phyloP scores from a whole-genome alignment of 2,797 vertebrate genomes.

The Odontamblyopus rebecca region DNA sequence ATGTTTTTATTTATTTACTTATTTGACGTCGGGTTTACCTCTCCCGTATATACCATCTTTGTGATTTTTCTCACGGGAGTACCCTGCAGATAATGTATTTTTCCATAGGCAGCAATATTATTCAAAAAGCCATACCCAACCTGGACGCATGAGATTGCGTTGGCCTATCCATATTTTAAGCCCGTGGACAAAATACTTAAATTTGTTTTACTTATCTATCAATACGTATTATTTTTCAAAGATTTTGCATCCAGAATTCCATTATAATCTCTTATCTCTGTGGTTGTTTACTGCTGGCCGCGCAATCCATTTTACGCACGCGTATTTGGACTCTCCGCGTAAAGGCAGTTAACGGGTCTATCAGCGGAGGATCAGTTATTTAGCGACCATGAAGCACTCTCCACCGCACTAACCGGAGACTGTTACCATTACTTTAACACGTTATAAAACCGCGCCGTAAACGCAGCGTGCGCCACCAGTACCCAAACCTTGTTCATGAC shows the following conservation, averaged over 20 bases:
- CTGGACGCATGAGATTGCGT: neutral
- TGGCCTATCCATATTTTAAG: neutral
- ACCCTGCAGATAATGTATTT: neutral
- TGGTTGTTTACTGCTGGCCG: neutral
- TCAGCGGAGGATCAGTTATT: neutral
- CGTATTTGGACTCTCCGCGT: neutral
- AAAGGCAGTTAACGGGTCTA: neutral
- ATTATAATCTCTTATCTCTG: neutral
- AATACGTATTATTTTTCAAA: neutral
- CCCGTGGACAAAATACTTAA: neutral
- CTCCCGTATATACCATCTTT: too few relatives aligned
- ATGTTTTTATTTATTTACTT: too few relatives aligned
- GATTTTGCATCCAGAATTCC: neutral
- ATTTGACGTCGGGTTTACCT: too few relatives aligned
- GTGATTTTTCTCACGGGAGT: too few relatives aligned
- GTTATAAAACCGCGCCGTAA: constrained; percentile 36
- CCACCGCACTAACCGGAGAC: constrained; percentile 8
- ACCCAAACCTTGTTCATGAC: constrained; percentile 32
- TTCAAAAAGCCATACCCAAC: neutral
- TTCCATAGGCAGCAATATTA: neutral
- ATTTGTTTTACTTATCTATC: neutral
- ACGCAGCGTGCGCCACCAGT: neutral
- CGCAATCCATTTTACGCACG: neutral
- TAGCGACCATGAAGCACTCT: constrained; percentile 8
- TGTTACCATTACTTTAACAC: constrained; percentile 29